Evolutionary conservation across 2,888 invertebrate species (phyloP).

Genomic region (Spodoptera picta): DNA sequence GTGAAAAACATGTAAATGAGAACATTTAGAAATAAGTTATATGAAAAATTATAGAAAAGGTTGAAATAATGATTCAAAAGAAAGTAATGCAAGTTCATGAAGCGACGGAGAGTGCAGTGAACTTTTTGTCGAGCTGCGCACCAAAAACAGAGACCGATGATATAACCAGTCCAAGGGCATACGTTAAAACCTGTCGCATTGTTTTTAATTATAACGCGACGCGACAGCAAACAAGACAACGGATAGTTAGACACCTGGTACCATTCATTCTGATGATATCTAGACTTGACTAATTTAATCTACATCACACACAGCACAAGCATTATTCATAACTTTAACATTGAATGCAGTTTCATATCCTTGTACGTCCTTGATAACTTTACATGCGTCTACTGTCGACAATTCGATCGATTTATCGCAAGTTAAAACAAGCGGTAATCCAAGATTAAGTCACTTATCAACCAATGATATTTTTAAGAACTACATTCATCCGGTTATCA

Average conservation of each 20-base stretch:
- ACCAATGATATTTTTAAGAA: conserved; percentile 40
- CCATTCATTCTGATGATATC: conserved; percentile 19
- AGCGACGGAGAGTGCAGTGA: conserved; percentile 71
- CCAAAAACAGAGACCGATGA: conserved; percentile 70
- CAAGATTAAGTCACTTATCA: conserved; percentile 36
- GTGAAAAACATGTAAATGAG: conserved; percentile 69
- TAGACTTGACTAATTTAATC: conserved; percentile 13
- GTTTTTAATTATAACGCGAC: conserved; percentile 67
- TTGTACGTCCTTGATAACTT: too few relatives aligned
- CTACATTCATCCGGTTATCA: conserved; percentile 49
- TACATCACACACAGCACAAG: too few relatives aligned
- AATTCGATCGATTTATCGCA: conserved; percentile 7
- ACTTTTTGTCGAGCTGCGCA: conserved; percentile 69
- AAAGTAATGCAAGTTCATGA: conserved; percentile 40
- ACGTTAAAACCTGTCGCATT: conserved; percentile 69
- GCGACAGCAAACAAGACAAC: conserved; percentile 29
- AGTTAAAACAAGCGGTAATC: conserved; percentile 43
- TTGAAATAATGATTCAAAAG: conserved; percentile 15
- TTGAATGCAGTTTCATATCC: too few relatives aligned
- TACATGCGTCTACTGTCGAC: neutral
- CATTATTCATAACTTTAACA: too few relatives aligned
- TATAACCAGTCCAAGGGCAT: conserved; percentile 77
- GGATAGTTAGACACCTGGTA: conserved; percentile 22
- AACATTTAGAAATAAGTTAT: conserved; percentile 57
- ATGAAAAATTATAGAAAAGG: conserved; percentile 35